Percentiles rank a stretch among this genome's conserved stretches.
These are phyloP conservation scores for Agrilus mali DNA, from an alignment of 2,888 invertebrate genomes.

Conservation along the genomic window DNA sequence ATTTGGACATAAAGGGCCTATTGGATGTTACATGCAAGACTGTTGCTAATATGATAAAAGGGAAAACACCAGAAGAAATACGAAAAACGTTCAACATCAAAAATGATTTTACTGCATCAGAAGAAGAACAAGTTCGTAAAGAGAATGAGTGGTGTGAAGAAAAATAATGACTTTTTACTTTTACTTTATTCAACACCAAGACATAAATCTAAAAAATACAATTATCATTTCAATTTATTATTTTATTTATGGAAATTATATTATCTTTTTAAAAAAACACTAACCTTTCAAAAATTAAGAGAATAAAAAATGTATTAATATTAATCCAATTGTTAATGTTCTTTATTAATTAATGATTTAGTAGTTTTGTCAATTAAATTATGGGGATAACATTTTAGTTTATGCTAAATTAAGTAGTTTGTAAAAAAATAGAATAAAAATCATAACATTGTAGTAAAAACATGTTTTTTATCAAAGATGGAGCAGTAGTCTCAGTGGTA, in stretches of 20 bases:
- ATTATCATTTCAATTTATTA: not conserved
- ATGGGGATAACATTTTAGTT: too few relatives aligned
- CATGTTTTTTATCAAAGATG: not conserved
- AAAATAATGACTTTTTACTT: conserved; percentile 39
- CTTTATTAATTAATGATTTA: too few relatives aligned
- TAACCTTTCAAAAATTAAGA: too few relatives aligned
- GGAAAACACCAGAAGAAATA: conserved; percentile 95
- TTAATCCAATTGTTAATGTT: too few relatives aligned
- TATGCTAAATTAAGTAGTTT: too few relatives aligned
- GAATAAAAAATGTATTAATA: too few relatives aligned
- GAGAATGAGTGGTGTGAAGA: conserved; percentile 94
- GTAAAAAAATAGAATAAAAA: too few relatives aligned
- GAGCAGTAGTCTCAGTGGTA: too few relatives aligned
- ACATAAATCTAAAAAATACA: not conserved
- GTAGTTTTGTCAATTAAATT: too few relatives aligned
- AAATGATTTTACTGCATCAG: conserved; percentile 90
- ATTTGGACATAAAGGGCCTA: conserved; percentile 89
- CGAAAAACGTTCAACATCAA: conserved; percentile 95
- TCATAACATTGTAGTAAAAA: not conserved
- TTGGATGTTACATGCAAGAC: conserved; percentile 97
- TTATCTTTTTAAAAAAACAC: too few relatives aligned
- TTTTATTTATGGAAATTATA: too few relatives aligned
- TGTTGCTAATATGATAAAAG: conserved; percentile 97
- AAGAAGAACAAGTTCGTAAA: conserved; percentile 96
- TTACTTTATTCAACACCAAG: not conserved